A percentile compares a stretch with the other conserved stretches of the same genome.
Evolutionary conservation across 2,888 invertebrate genomes (phyloP).

Genomic region (Drosophila borborema): DNA sequence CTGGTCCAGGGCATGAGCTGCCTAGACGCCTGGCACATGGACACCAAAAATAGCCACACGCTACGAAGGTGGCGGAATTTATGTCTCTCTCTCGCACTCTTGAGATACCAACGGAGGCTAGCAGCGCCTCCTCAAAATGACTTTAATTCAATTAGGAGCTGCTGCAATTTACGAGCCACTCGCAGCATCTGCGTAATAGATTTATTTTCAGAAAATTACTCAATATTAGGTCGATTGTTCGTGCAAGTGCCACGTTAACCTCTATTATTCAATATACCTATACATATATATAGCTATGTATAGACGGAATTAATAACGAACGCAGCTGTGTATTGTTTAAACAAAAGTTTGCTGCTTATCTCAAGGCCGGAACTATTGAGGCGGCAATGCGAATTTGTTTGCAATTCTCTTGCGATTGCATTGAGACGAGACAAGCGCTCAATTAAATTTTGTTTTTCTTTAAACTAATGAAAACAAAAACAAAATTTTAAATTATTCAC

Average conservation of each 20-base stretch:
- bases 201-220: slow-evolving; percentile 74
- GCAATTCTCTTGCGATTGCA: slow-evolving; percentile 44
- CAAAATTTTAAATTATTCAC: slow-evolving; percentile 5
- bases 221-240: slow-evolving; percentile 60
- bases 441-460: slow-evolving; percentile 50
- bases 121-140: slow-evolving; percentile 56
- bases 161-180: slow-evolving; percentile 66
- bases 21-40: slow-evolving; percentile 35
- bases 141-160: slow-evolving; percentile 75
- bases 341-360: slow-evolving; percentile 44
- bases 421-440: slow-evolving; percentile 40
- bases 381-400: slow-evolving; percentile 69
- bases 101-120: slow-evolving; percentile 40
- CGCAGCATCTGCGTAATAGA: slow-evolving; percentile 56
- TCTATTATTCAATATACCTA: slow-evolving; percentile 30
- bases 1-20: slow-evolving; percentile 16
- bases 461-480: not conserved
- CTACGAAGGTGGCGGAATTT: slow-evolving; percentile 66
- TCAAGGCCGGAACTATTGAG: slow-evolving; percentile 70
- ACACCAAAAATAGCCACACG: slow-evolving; percentile 58
- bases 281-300: slow-evolving; percentile 10
- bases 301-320: slow-evolving; percentile 37
- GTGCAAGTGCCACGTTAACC: slow-evolving; percentile 34
- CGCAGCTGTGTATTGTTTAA: slow-evolving; percentile 30
- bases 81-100: slow-evolving; percentile 49